Conservation (phyloP, 2,888 invertebrate genomes). For the Orthosia cruda region DNA sequence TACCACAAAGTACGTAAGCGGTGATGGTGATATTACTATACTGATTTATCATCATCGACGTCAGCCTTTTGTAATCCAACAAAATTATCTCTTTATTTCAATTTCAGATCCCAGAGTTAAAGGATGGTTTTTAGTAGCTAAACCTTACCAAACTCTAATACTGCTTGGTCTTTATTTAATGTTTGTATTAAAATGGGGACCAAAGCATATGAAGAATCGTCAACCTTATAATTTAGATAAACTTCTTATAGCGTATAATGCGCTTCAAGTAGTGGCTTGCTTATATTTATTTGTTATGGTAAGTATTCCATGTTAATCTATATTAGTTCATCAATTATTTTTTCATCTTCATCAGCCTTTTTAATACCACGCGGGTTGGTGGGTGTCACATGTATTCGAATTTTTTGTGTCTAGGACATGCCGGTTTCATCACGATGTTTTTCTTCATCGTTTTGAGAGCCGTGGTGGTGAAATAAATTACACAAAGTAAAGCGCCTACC, state of each 20-base stretch:
- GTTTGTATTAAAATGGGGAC: slow-evolving; percentile 94
- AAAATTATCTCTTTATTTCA: not conserved
- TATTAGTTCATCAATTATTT: not conserved
- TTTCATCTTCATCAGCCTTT: too few relatives aligned
- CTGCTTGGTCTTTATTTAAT: slow-evolving; percentile 93
- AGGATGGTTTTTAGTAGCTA: slow-evolving; percentile 93
- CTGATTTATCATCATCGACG: too few relatives aligned
- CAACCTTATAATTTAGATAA: slow-evolving; percentile 93
- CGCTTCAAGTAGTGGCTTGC: slow-evolving; percentile 93
- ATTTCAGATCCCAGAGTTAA: slow-evolving; percentile 93
- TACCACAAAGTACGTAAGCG: too few relatives aligned
- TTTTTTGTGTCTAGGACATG: too few relatives aligned
- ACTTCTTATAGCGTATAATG: slow-evolving; percentile 94
- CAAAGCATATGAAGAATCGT: slow-evolving; percentile 93
- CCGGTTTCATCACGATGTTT: too few relatives aligned
- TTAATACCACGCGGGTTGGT: too few relatives aligned
- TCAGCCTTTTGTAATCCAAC: too few relatives aligned
- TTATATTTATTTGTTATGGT: slow-evolving; percentile 90
- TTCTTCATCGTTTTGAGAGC: too few relatives aligned
- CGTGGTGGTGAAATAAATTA: too few relatives aligned
- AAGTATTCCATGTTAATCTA: slow-evolving; percentile 68
- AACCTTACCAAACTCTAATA: slow-evolving; percentile 92
- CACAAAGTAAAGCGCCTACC: too few relatives aligned
- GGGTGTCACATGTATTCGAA: too few relatives aligned
- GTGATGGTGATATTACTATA: too few relatives aligned